Percentiles rank a stretch among this genome's conserved stretches.
These are phyloP conservation scores for Atlantisia rogersi DNA, from an alignment of 2,113 vertebrate species.

Conservation along the genomic window DNA sequence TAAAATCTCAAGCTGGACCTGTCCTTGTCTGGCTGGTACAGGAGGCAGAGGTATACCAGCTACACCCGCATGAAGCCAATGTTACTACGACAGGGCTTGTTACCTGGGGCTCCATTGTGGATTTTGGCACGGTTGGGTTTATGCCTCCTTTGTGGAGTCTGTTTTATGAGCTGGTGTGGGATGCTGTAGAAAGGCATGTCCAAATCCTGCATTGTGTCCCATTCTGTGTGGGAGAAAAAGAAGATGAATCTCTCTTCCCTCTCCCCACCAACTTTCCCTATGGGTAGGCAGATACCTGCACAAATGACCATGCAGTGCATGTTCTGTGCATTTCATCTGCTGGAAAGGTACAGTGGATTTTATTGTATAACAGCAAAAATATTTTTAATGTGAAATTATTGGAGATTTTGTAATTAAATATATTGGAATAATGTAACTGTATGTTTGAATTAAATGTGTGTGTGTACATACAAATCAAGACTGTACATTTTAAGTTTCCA, in stretches of 20 bases:
- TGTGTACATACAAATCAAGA: accelerated
- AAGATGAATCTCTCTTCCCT: neutral
- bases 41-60: neutral
- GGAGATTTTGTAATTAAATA: neutral
- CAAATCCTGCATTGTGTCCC: neutral
- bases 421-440: neutral
- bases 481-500: neutral
- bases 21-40: neutral
- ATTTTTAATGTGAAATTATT: neutral
- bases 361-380: neutral
- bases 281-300: neutral
- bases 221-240: neutral
- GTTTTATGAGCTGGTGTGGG: too few species aligned
- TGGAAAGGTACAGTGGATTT: neutral
- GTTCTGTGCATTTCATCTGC: neutral
- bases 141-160: accelerated
- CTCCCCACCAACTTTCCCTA: neutral
- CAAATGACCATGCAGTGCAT: neutral
- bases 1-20: neutral
- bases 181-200: neutral
- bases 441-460: neutral
- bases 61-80: neutral
- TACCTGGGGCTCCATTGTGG: neutral
- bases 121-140: neutral
- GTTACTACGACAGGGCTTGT: neutral